Conservation (phyloP, 2,113 vertebrate genomes). For the Pedionomus torquatus region DNA sequence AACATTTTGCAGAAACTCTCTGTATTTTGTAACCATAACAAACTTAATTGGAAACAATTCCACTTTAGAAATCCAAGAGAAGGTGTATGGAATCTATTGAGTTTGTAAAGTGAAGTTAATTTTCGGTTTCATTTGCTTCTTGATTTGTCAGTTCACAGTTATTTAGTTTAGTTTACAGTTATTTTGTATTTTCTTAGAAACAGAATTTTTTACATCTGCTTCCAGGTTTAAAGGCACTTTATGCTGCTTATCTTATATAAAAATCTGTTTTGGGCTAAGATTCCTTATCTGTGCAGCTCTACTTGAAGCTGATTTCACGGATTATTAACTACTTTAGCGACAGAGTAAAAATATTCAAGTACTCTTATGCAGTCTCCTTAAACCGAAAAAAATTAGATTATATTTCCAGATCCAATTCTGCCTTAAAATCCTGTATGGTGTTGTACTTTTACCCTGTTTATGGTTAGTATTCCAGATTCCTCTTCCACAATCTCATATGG, state of each 20-base stretch:
- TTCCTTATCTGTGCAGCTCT: not conserved
- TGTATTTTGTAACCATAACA: constrained; percentile 33
- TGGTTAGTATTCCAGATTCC: not conserved
- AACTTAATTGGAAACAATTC: constrained; percentile 42
- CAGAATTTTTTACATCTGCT: not conserved
- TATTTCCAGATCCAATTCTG: not conserved
- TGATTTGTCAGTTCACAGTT: not conserved
- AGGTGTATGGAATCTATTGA: not conserved
- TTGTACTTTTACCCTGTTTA: not conserved
- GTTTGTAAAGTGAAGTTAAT: not conserved
- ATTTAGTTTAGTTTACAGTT: not conserved
- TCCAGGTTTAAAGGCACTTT: not conserved
- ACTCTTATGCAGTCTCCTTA: not conserved
- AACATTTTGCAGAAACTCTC: constrained; percentile 20
- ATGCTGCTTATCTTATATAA: not conserved
- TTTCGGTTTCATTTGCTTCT: not conserved
- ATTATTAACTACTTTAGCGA: not conserved
- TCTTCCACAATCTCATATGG: rapidly evolving
- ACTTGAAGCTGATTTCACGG: constrained; percentile 19
- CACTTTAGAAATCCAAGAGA: not conserved
- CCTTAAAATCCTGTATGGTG: not conserved
- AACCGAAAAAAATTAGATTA: not conserved
- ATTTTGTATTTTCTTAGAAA: not conserved
- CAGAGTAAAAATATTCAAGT: not conserved
- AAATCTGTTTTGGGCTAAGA: not conserved